Evolutionary conservation across 2,888 invertebrate species (phyloP).

Genomic region (Heteromyza rotundicornis): DNA sequence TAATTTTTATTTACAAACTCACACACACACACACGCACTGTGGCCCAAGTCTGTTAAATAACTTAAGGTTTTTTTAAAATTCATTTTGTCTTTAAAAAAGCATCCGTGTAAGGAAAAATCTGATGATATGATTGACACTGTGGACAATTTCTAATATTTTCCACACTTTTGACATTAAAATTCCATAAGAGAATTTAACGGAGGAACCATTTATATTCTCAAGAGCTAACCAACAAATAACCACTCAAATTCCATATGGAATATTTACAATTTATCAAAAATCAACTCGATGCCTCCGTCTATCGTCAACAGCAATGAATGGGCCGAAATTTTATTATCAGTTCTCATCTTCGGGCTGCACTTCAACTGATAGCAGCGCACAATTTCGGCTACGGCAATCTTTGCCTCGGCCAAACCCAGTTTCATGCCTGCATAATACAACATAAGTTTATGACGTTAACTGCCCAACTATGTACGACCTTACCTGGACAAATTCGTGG

Average conservation of each 20-base stretch:
- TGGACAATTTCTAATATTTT: too few relatives aligned
- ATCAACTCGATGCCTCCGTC: constrained; percentile 39
- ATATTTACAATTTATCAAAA: constrained; percentile 30
- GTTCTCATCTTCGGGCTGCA: constrained; percentile 38
- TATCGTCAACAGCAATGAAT: constrained; percentile 39
- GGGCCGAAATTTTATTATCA: constrained; percentile 46
- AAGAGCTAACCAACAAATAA: too few relatives aligned
- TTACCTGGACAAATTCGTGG: constrained; percentile 48
- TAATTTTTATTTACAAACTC: constrained; percentile 4
- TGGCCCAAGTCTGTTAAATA: neutral
- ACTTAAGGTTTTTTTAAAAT: too few relatives aligned
- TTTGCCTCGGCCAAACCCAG: constrained; percentile 49
- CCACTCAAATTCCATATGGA: too few relatives aligned
- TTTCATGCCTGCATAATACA: constrained; percentile 53
- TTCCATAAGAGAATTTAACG: too few relatives aligned
- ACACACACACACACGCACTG: neutral
- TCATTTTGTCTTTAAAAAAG: too few relatives aligned
- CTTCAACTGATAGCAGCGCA: constrained; percentile 44
- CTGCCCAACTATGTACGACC: neutral
- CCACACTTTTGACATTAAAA: too few relatives aligned
- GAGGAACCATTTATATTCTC: too few relatives aligned
- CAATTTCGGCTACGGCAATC: constrained; percentile 44
- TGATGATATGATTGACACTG: too few relatives aligned
- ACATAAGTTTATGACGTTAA: too few relatives aligned
- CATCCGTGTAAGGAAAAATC: too few relatives aligned